Conservation (phyloP, 1,140 invertebrate genomes). For the Vollenhovia emeryi region DNA sequence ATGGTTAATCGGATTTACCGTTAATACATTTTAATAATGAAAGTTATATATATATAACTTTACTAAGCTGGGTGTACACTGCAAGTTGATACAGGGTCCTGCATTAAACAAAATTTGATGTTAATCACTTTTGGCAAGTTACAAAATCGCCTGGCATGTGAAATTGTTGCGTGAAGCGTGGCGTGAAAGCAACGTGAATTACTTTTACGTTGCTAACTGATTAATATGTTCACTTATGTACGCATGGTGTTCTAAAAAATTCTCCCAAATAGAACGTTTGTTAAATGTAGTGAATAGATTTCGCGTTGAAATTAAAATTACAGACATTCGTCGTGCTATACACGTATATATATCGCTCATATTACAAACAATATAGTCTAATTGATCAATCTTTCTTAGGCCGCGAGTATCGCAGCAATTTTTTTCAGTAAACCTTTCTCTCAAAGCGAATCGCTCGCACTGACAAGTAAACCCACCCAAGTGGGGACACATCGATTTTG, state of each 20-base stretch:
- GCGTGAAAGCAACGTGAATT: not conserved
- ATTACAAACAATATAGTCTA: not conserved
- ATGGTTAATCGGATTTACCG: conserved; percentile 9
- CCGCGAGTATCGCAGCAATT: conserved; percentile 6
- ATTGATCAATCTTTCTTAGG: conserved; percentile 26
- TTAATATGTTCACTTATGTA: not conserved
- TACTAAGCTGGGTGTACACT: not conserved
- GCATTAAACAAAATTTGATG: conserved; percentile 4
- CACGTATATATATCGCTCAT: too few relatives aligned
- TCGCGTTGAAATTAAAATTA: not conserved
- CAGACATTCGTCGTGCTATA: too few relatives aligned
- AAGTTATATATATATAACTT: conserved; percentile 15
- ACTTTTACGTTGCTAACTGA: not conserved
- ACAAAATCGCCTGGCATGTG: not conserved
- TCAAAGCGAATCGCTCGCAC: too few relatives aligned
- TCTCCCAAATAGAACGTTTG: not conserved
- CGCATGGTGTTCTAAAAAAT: not conserved
- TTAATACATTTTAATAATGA: conserved; percentile 34
- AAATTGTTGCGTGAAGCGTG: not conserved
- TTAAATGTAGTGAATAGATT: not conserved
- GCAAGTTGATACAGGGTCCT: not conserved
- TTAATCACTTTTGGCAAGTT: conserved; percentile 22
- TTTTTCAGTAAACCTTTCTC: too few relatives aligned
- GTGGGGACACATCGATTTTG: too few relatives aligned
- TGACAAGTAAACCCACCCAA: too few relatives aligned